Conservation (phyloP, 2,113 vertebrate species). For the Otocyon megalotis region DNA sequence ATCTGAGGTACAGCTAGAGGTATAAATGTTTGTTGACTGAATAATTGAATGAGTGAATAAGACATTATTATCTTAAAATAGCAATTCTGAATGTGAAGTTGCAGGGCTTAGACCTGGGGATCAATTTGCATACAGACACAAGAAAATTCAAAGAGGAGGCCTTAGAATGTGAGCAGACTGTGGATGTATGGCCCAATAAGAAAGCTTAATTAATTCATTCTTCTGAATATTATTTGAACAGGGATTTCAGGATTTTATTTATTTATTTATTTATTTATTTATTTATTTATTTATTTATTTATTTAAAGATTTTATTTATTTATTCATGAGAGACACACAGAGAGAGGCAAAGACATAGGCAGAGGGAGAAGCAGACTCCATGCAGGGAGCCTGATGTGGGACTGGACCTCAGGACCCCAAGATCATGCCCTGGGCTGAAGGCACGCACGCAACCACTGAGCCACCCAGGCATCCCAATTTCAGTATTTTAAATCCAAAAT, state of each 20-base stretch:
- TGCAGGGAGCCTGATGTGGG: no score
- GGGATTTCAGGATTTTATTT: not conserved
- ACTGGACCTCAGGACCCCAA: no score
- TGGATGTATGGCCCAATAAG: not conserved
- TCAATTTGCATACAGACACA: not conserved
- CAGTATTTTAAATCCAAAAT: not conserved
- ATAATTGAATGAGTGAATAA: not conserved
- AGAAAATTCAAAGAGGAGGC: not conserved
- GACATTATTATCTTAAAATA: constrained; percentile 13
- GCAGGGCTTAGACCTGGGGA: not conserved
- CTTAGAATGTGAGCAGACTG: not conserved
- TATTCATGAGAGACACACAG: no score
- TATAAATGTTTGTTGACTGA: not conserved
- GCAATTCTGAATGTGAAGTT: not conserved
- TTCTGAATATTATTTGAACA: constrained; percentile 18
- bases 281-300: no score
- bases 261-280: no score
- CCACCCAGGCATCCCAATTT: not conserved
- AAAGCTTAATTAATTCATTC: not conserved
- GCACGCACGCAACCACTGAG: no score
- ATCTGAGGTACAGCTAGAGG: not conserved
- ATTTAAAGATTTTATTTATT: no score
- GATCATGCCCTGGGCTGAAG: no score
- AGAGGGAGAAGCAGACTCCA: no score
- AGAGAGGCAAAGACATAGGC: no score